Base-by-base conservation (phyloP, 2,113 vertebrate species). In the Phoxinus phoxinus region DNA sequence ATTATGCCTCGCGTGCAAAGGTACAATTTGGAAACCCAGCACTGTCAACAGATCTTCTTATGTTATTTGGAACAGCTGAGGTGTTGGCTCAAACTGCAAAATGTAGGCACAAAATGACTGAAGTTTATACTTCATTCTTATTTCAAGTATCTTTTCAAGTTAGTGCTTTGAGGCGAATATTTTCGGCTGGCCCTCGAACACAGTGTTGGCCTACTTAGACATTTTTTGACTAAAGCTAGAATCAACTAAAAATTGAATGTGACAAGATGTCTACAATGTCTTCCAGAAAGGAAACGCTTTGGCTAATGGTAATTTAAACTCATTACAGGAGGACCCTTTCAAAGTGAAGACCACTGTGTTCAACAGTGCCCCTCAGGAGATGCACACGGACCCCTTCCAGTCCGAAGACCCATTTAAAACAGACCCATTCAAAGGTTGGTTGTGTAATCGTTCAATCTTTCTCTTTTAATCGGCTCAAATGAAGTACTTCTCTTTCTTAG, bases 401-500 rank as follows among this genome's bases (percentile, higher is more conserved):
- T 94, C 96, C 0, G 97, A 99, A 90, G 98, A 99, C 92, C 98
- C 98, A 46, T 99, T 99, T 94, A 97, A 96, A 91, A 95, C 97
- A 0, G 98, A 99, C 88, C 98, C 98, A 0, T 99, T 99, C 88
- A 98, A 97, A 94, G 97, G 97, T 95, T 58, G 30, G 23, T 61
- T 11, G 17, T 11, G n/a, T 65, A 30, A 2, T 61, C 9, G 8
- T 63, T 58, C 65, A 6, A 17, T 30, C 37, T 37, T 35, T 21
- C 41, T 19, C 25, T 21, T 46, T 8, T 63, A 25, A n/a, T 19
- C 30, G 5, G 23, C 11, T 72, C 65, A 23, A 35, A 69, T 11
- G 2, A n/a, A 41, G 13, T 11, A 13, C 32, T 19, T 35, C 17
- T 19, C 65, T 69, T 69, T 8, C 30, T 35, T 35, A 69, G 32